Conservation (phyloP, 2,888 invertebrate species). For the Drosophila pegasa region DNA sequence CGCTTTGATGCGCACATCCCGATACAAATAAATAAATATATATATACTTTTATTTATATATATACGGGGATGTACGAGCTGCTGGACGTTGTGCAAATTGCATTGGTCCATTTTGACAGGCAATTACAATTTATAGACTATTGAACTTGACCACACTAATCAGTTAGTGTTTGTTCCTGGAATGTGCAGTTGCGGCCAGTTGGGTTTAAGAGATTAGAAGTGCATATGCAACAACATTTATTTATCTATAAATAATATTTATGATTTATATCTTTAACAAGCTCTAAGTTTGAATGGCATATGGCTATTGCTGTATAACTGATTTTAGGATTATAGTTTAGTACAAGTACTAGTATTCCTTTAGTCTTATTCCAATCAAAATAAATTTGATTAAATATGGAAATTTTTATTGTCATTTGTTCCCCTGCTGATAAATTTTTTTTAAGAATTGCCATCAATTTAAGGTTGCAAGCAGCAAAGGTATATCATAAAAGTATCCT, state of each 20-base stretch:
- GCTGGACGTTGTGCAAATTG: constrained; percentile 18
- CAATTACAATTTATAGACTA: constrained; percentile 73
- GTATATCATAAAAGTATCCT: too few species aligned
- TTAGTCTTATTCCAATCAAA: too few species aligned
- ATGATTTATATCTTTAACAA: not conserved
- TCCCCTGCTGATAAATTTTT: too few species aligned
- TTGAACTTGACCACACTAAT: constrained; percentile 55
- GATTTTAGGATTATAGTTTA: too few species aligned
- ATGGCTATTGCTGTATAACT: too few species aligned
- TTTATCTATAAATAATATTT: not conserved
- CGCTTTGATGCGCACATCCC: constrained; percentile 55
- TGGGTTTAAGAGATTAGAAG: not conserved
- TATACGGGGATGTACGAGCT: not conserved
- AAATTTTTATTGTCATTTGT: too few species aligned
- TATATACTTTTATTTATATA: not conserved
- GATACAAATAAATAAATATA: constrained; percentile 6
- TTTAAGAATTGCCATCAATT: too few species aligned
- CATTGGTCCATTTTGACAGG: constrained; percentile 63
- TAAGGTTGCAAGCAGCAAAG: too few species aligned
- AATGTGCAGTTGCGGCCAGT: constrained; percentile 23
- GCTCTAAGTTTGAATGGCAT: too few species aligned
- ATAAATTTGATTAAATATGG: too few species aligned
- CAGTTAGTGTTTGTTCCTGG: constrained; percentile 47
- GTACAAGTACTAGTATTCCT: too few species aligned
- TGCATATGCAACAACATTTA: not conserved